Conservation (phyloP, 1,140 invertebrate genomes). For the Drosophila paulistorum region DNA sequence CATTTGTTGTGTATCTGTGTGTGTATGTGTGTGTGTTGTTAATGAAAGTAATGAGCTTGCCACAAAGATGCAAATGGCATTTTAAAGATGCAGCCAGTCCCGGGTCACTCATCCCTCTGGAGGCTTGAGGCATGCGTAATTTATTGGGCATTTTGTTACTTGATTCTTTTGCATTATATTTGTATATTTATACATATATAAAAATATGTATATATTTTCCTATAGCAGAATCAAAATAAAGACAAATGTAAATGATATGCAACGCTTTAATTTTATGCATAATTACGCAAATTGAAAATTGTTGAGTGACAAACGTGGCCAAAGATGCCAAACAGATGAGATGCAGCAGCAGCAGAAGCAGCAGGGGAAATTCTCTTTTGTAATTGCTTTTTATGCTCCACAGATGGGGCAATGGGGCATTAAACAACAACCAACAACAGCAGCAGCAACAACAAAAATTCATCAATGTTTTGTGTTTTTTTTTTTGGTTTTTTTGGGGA, state of each 20-base stretch:
- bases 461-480: constrained; percentile 16
- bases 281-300: constrained; percentile 81
- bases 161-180: neutral
- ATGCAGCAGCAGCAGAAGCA: neutral
- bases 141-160: constrained; percentile 74
- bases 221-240: constrained; percentile 52
- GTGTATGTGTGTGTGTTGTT: constrained; percentile 57
- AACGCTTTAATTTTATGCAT: constrained; percentile 81
- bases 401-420: constrained; percentile 52
- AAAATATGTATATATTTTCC: neutral
- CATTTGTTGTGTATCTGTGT: neutral
- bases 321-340: constrained; percentile 34
- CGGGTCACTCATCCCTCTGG: constrained; percentile 55
- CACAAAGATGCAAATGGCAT: constrained; percentile 81
- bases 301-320: constrained; percentile 71
- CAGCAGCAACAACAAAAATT: constrained; percentile 25
- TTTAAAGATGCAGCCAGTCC: constrained; percentile 75
- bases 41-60: constrained; percentile 81
- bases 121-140: constrained; percentile 67
- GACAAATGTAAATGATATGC: constrained; percentile 71
- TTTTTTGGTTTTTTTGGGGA: constrained; percentile 2
- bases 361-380: constrained; percentile 23
- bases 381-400: constrained; percentile 73
- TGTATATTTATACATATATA: too few relatives aligned
- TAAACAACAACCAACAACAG: constrained; percentile 33